These are phyloP conservation scores for Melanotaenia duboulayi DNA, from an alignment of 2,113 vertebrate genomes.

Conservation along the genomic window DNA sequence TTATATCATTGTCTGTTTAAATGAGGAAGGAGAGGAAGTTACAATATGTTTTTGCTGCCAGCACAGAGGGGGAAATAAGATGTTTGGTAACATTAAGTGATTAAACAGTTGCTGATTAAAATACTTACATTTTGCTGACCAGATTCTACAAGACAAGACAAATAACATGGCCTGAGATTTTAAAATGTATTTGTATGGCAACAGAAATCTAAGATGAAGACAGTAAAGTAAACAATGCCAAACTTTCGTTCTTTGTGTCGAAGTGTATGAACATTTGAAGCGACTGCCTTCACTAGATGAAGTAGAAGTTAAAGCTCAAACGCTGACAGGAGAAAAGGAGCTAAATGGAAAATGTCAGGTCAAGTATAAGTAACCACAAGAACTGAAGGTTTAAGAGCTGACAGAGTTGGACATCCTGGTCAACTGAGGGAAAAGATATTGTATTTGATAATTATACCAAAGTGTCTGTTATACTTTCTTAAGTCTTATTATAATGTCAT, in stretches of 20 bases:
- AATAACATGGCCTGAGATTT: not conserved
- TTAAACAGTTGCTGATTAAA: too few species aligned
- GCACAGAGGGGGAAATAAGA: not conserved
- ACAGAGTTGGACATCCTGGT: not conserved
- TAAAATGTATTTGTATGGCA: not conserved
- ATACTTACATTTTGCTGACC: not conserved
- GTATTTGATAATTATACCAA: not conserved
- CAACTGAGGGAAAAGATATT: not conserved
- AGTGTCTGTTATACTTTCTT: slow-evolving; percentile 3
- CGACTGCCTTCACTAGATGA: not conserved
- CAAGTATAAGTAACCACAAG: not conserved
- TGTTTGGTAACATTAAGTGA: not conserved
- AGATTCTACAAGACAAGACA: not conserved
- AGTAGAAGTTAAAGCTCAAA: not conserved
- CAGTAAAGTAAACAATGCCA: not conserved
- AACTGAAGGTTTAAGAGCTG: not conserved
- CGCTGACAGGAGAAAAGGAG: not conserved
- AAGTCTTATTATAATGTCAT: slow-evolving; percentile 7
- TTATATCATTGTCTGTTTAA: not conserved
- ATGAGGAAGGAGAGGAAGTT: not conserved
- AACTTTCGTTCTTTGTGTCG: not conserved
- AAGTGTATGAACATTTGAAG: not conserved
- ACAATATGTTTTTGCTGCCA: not conserved
- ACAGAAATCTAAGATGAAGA: not conserved
- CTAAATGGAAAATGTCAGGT: not conserved